Evolutionary conservation across 2,113 vertebrate species (phyloP), one percentile per base, ranked within the genome.

Genomic region (Grallaria varia): DNA sequence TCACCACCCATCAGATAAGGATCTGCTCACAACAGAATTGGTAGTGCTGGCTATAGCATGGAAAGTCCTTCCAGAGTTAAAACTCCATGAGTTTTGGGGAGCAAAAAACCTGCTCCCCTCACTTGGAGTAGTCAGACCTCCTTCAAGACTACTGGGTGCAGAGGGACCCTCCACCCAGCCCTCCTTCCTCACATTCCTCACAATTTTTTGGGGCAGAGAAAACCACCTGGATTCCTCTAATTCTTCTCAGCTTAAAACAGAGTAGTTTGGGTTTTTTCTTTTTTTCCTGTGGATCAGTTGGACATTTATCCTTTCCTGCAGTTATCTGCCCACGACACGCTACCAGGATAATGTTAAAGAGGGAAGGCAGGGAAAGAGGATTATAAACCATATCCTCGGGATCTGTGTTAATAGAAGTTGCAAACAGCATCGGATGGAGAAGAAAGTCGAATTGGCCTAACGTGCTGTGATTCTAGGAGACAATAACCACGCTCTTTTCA

Each of bases 331-430:
- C 90, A 91, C 76, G 56, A 60, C 95, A 89, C 0, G 0, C 74
- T 50, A 73, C 77, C 30, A 77, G 86, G 86, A 90, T 92, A 84
- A 93, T 73, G 45, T 75, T 84, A 79, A 87, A 82, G 50, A 79
- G 49, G 18, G 66, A 37, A 94, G 53, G 60, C 42, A 37, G 35
- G 24, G 39, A 44, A 59, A 83, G 55, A 94, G 71, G 66, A 91
- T 92, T 96, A 93, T 89, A 77, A 93, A 72, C 28, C 40, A 27
- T 59, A 53, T 88, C 90, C 69, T 93, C 2, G 0, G 40, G 60
- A 49, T 55, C 44, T 89, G 28, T 4, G 2, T 74, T 94, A 93
- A 92, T 49, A 94, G 79, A 84, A 97, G 90, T 73, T 56, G 89
- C 67, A 77, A 87, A 89, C 0, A 0, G 24, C 90, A 82, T 88